Conservation (phyloP, 2,113 vertebrate species). For the Melanerpes formicivorus region DNA sequence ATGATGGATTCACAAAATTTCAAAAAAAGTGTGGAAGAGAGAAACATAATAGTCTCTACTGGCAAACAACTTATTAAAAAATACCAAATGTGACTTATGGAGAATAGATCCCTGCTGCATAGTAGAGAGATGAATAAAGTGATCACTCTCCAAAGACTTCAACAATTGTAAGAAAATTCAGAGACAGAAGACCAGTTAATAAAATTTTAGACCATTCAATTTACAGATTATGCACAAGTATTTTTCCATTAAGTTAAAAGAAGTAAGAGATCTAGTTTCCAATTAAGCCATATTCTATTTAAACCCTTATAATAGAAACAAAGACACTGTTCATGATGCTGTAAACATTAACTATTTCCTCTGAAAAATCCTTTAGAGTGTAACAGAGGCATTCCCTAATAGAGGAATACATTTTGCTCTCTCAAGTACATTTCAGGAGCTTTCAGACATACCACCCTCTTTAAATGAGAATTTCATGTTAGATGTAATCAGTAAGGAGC, state of each 20-base stretch:
- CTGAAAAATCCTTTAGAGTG: accelerated
- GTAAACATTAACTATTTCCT: neutral
- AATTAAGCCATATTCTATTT: neutral
- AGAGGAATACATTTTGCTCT: neutral
- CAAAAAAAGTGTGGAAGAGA: neutral
- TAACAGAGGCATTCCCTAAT: neutral
- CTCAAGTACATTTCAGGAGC: neutral
- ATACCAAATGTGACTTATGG: neutral
- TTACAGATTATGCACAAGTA: neutral
- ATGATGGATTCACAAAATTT: neutral
- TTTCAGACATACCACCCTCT: neutral
- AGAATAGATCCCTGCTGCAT: neutral
- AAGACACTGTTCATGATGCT: neutral
- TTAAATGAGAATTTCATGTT: neutral
- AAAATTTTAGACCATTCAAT: neutral
- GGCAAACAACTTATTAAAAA: neutral
- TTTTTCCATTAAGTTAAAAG: neutral
- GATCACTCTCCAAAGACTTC: neutral
- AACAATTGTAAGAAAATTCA: neutral
- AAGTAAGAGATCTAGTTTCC: neutral
- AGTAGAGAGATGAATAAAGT: neutral
- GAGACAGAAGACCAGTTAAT: neutral
- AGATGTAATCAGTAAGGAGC: neutral
- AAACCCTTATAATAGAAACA: neutral
- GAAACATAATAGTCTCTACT: neutral